Percentiles rank a stretch among this genome's conserved stretches.
These are phyloP conservation scores for Tenthredo amoena DNA, from an alignment of 2,888 invertebrate species.

Conservation along the genomic window DNA sequence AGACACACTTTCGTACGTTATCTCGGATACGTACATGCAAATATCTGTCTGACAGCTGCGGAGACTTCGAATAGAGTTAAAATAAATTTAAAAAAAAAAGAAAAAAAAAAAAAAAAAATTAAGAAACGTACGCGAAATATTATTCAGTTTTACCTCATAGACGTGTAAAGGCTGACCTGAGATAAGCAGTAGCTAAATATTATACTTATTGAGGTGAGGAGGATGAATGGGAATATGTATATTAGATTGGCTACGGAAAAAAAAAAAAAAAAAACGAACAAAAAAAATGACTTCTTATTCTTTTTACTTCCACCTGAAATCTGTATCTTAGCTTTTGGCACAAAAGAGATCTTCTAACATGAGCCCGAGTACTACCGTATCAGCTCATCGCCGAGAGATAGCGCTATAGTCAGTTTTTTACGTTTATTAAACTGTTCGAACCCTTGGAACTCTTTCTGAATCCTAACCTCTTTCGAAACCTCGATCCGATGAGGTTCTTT, in stretches of 20 bases:
- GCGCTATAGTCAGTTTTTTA: too few species aligned
- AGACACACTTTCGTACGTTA: neutral
- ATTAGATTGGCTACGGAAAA: too few species aligned
- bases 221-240: neutral
- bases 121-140: neutral
- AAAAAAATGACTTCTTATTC: neutral
- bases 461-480: too few species aligned
- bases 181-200: slow-evolving; percentile 1
- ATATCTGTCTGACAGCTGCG: neutral
- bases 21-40: neutral
- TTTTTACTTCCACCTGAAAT: neutral
- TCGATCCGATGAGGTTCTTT: too few species aligned
- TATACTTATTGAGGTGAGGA: neutral
- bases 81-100: neutral
- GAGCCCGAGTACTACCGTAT: too few species aligned
- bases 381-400: too few species aligned
- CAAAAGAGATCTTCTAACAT: too few species aligned
- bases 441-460: too few species aligned
- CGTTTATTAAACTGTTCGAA: too few species aligned
- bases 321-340: too few species aligned
- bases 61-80: neutral
- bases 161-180: neutral
- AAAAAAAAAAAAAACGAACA: too few species aligned
- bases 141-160: neutral
- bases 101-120: neutral